A percentile compares a stretch with the other conserved stretches of the same genome.
These are phyloP conservation scores for Misgurnus mizolepis DNA, from an alignment of 2,113 vertebrate genomes.

Conservation along the genomic window DNA sequence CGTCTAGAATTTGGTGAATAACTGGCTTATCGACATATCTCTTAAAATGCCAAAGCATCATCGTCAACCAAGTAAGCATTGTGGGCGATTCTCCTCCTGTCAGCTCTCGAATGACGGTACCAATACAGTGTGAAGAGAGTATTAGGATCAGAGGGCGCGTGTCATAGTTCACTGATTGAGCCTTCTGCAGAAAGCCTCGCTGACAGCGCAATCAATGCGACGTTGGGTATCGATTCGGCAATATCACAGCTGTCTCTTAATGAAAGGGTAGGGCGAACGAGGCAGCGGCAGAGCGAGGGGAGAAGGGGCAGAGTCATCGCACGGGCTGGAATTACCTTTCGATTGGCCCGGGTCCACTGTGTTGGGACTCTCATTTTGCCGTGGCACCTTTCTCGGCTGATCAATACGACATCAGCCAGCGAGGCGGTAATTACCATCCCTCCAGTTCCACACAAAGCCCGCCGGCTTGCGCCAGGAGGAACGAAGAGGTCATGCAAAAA, in stretches of 20 bases:
- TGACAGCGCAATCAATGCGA: conserved; percentile 91
- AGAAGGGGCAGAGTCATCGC: conserved; percentile 61
- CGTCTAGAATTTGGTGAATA: conserved; percentile 19
- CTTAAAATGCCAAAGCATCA: conserved; percentile 42
- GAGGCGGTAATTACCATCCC: conserved; percentile 90
- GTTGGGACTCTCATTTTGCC: conserved; percentile 81
- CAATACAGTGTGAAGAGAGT: conserved; percentile 67
- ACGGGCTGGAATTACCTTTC: conserved; percentile 92
- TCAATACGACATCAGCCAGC: conserved; percentile 90
- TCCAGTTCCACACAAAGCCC: conserved; percentile 75
- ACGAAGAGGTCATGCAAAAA: conserved; percentile 82
- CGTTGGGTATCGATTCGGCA: conserved; percentile 89
- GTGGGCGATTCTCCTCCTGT: conserved; percentile 50
- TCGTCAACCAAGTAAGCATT: conserved; percentile 16
- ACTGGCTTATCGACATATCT: conserved; percentile 45
- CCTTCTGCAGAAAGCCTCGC: conserved; percentile 77
- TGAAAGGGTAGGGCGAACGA: conserved; percentile 71
- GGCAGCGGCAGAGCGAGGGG: conserved; percentile 31
- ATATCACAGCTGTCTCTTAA: conserved; percentile 94
- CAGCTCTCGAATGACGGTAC: conserved; percentile 19
- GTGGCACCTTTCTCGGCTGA: conserved; percentile 69
- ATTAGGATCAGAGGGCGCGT: conserved; percentile 80
- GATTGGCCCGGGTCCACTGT: conserved; percentile 84
- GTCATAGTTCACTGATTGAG: conserved; percentile 88
- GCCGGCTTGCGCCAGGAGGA: conserved; percentile 81